Base-by-base conservation (phyloP, 2,888 invertebrate species). In the Morinoia aosen region DNA sequence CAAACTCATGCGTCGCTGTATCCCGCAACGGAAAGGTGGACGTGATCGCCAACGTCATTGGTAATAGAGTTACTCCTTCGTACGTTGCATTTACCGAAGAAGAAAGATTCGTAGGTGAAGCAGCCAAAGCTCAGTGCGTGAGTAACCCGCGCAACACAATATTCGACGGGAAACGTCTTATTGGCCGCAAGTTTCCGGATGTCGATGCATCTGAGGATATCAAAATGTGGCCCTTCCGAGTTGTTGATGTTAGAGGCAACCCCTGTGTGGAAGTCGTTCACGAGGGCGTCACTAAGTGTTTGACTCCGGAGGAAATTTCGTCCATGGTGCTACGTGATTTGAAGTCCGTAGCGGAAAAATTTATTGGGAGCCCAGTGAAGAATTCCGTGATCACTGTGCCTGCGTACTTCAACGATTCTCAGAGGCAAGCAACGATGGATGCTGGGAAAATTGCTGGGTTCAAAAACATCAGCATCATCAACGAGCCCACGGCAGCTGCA, bases 301-400 rank as follows among this genome's bases (percentile, higher is more conserved):
- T 93, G 57, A 57, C 93, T 25, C 57, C 93, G 57, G 57, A 93
- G n/a, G 93, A 93, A 57, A 39, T 93, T 5, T 93, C 93, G 56
- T 56, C 93, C 8, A 93, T 93, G 98, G 98, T 98, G 64, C 40
- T 95, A 12, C 40, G 7, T n/a, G 58, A 95, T 39, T 58, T 95
- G 95, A 95, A 95, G 40, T 98, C 98, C 97, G 98, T 98, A 95
- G 98, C 99, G 93, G 99, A 99, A 97, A 98, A 98, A 0, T 99
- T 98, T 97, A 98, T 99, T 97, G 99, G 99, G 96, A 98, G 98
- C 97, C 98, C 98, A 91, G 98, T 99, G 96, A 98, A 98, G 96
- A 98, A 99, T 97, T 99, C 99, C 96, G 99, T 99, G n/a, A 98
- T 99, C 97, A 99, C 99, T 96, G 99, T 99, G 97, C 98, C 99